Base-by-base conservation (phyloP, 2,113 vertebrate species). In the Petrocephalus zakoni region DNA sequence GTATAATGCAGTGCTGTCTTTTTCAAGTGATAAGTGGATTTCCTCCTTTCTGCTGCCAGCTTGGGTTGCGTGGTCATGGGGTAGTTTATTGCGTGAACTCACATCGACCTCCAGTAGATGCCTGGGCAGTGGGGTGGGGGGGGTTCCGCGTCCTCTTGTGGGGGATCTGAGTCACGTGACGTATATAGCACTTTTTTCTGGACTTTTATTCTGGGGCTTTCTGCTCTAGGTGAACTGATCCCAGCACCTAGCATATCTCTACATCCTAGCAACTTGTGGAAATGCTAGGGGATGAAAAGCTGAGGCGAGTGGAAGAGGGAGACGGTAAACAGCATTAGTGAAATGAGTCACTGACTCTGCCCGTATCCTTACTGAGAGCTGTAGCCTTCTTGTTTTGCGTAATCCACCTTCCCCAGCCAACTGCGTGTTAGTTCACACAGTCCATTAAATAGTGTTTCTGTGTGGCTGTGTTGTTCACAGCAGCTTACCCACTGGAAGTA, bases 1-100 rank as follows among this genome's bases (percentile, higher is more conserved):
- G 58, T 21, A 37, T 89, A 68, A n/a, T 17, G 58, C 5, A 52
- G 81, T 89, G 88, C 68, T 89, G 88, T 85, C 55, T 68, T 89
- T 51, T 34, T 6, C 51, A 75, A 37, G 68, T 19, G 68, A 75
- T 75, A 84, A 88, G 88, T 83, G 47, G 56, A 58, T 85, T 56
- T 75, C 46, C 15, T 10, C 19, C 4, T 6, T 56, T 72, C 42
- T 58, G 34, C 82, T 5, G 21, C 88, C 53, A 37, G 55, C 82
- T 90, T 42, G n/a, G 42, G 87, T 88, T 90, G 72, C 87, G 58
- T 25, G 64, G 51, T 25, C 25, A 34, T 87, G 51, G 78, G 29
- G n/a, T 47, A 29, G 29, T 46, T 42, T 81, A 47, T 55, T 46
- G 85, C 29, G 61, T 53, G 87, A 72, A 84, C 47, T 37, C 46